Evolutionary conservation across 2,113 vertebrate species (phyloP), one percentile per base, ranked within the genome.

Genomic region (Arvicanthis niloticus): DNA sequence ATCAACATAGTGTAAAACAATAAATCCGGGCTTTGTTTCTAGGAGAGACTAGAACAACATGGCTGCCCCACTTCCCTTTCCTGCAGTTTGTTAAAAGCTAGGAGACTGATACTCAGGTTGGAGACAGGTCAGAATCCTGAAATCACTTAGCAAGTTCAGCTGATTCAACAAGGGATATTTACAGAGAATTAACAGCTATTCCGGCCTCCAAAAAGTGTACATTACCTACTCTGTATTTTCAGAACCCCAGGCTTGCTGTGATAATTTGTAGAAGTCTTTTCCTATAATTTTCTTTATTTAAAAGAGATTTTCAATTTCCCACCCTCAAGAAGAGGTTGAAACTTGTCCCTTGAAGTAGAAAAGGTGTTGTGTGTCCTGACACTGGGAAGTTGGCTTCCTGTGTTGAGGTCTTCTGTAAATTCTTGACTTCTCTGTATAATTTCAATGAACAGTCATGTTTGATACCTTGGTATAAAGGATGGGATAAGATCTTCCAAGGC

Each of bases 271-370:
- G 78, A 68, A 26, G 3, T 3, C 40, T 60, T 45, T 84, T 67
- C 6, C 56, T 75, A 73, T 72, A 34, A 68, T 92, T 96, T 92
- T 72, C n/a, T 80, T 91, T 73, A 85, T 89, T 97, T 89, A n/a
- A 86, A 62, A 81, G 78, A 73, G 13, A 5, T 68, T 92, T 95
- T 84, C 53, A 92, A 82, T 89, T 94, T 89, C 88, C 67, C 80
- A 42, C 26, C 19, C 75, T 84, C 19, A 94, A 96, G 93, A 95
- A 78, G 89, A 92, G 45, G 78, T 22, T 72, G 42, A 60, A 42
- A 31, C 31, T n/a, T 85, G 37, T 86, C 19, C 22, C 45, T 91
- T 91, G 81, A 26, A 81, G 48, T 21, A 89, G 62, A 67, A 58
- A 81, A 31, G 24, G 26, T 77, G 24, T 7, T 48, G 48, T 7